Percentiles rank a stretch among this genome's conserved stretches.
phyloP scores from a whole-genome alignment of 2,113 vertebrate genomes.

The Catharus bicknelli region DNA sequence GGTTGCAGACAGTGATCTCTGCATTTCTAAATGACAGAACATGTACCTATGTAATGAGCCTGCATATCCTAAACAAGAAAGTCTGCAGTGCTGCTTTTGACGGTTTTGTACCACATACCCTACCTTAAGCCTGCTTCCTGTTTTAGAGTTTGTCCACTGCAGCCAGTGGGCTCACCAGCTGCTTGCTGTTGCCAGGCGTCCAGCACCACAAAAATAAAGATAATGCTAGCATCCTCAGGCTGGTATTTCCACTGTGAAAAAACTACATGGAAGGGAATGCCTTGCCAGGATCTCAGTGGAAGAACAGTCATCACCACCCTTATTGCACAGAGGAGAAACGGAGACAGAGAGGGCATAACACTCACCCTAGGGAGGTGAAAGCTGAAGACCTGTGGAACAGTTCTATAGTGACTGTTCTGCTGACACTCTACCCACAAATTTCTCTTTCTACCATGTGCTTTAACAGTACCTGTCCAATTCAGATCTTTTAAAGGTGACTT shows the following conservation, averaged over 20 bases:
- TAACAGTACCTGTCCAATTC: not conserved
- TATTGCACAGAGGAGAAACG: not conserved
- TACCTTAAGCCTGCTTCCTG: not conserved
- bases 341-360: not conserved
- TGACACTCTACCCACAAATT: not conserved
- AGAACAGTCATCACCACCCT: not conserved
- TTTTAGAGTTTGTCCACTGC: not conserved
- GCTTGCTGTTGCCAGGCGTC: not conserved
- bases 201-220: not conserved
- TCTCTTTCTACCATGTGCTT: not conserved
- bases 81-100: not conserved
- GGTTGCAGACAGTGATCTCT: not conserved
- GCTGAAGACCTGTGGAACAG: not conserved
- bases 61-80: not conserved
- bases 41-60: not conserved
- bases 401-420: not conserved
- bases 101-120: fast-evolving
- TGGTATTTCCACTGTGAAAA: not conserved
- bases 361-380: not conserved
- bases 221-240: not conserved
- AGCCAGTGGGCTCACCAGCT: not conserved
- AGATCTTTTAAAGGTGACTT: not conserved
- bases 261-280: fast-evolving
- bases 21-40: not conserved
- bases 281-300: not conserved